These are phyloP conservation scores for Macroglossus sobrinus DNA, from an alignment of 2,113 vertebrate species.

Conservation along the genomic window DNA sequence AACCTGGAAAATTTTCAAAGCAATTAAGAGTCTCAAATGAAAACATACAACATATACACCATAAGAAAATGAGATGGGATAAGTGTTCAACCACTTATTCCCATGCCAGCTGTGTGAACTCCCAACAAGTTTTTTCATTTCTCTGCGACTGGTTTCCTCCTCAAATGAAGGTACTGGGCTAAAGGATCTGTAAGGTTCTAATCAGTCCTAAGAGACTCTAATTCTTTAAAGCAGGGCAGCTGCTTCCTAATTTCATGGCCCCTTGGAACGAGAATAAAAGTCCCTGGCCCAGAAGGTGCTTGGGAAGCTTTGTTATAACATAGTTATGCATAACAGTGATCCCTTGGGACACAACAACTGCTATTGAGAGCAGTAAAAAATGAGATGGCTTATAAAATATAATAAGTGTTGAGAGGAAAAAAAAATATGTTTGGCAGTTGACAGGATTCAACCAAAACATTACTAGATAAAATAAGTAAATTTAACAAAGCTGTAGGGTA, in stretches of 20 bases:
- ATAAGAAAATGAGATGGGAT: not conserved
- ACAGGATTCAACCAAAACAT: not conserved
- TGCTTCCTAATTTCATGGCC: not conserved
- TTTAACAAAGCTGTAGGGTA: conserved; percentile 15
- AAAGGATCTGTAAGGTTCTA: not conserved
- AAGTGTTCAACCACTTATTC: not conserved
- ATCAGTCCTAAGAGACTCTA: not conserved
- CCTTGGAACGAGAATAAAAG: not conserved
- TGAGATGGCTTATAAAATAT: not conserved
- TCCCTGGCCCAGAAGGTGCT: not conserved
- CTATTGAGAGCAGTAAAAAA: not conserved
- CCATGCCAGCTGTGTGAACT: not conserved
- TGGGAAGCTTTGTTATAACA: not conserved
- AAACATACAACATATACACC: not conserved
- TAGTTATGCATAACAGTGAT: not conserved
- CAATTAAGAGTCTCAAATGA: not conserved
- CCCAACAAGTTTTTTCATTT: not conserved
- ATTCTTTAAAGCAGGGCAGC: not conserved
- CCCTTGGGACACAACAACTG: not conserved
- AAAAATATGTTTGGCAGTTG: not conserved
- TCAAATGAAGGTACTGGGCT: not conserved
- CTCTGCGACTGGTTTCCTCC: not conserved
- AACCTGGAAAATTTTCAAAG: conserved; percentile 2
- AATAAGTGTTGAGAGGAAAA: not conserved
- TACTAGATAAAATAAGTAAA: not conserved